These are phyloP conservation scores for Pitta sordida DNA, from an alignment of 2,113 vertebrate species.

Conservation along the genomic window DNA sequence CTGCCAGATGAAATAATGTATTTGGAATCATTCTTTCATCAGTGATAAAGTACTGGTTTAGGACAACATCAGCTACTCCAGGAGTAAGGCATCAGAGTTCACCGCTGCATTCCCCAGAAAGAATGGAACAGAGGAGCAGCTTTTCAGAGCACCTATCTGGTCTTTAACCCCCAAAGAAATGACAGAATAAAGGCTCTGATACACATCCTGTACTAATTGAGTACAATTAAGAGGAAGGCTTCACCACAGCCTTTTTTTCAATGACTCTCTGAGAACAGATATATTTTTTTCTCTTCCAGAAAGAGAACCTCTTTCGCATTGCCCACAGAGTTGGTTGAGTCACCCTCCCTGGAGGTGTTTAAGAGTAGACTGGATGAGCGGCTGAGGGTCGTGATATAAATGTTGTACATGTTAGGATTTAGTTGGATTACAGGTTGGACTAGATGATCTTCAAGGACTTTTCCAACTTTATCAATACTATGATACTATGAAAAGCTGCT, in stretches of 20 bases:
- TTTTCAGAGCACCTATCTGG: neutral
- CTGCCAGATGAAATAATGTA: neutral
- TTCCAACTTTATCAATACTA: no score
- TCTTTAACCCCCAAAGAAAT: neutral
- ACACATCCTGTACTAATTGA: neutral
- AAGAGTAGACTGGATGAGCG: no score
- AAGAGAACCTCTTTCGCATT: no score
- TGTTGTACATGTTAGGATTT: no score
- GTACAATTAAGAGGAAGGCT: neutral
- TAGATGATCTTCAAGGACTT: no score
- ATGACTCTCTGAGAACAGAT: neutral
- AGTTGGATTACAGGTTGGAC: no score
- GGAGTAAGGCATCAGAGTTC: neutral
- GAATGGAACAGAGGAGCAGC: neutral
- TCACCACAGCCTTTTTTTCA: neutral
- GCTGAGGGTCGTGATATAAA: no score
- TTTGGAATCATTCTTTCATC: neutral
- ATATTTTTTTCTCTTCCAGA: neutral
- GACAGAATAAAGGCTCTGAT: neutral
- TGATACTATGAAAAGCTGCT: no score
- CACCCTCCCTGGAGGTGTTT: no score
- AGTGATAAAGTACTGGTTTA: neutral
- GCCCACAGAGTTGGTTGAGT: no score
- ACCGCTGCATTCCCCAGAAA: neutral
- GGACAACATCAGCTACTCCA: rapidly evolving